Conservation (phyloP, 1,140 invertebrate species). For the Kradibia gibbosae region DNA sequence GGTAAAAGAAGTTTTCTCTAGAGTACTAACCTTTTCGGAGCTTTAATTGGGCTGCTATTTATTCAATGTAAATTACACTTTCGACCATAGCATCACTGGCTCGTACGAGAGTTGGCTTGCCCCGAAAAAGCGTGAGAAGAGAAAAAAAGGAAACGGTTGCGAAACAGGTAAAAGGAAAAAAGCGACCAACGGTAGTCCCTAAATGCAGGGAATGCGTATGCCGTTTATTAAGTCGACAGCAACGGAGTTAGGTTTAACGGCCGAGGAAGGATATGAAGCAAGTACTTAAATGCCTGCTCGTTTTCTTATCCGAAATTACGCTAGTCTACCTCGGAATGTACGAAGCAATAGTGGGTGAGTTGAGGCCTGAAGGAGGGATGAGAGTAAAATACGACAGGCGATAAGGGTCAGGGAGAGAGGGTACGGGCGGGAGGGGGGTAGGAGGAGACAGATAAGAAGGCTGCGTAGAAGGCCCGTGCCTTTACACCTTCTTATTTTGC, state of each 20-base stretch:
- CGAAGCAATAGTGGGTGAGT: too few species aligned
- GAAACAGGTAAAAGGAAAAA: slow-evolving; percentile 5
- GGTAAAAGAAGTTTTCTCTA: neutral
- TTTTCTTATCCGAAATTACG: slow-evolving; percentile 57
- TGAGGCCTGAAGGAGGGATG: too few species aligned
- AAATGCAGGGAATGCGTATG: slow-evolving; percentile 38
- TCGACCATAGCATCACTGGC: neutral
- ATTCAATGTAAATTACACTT: slow-evolving; percentile 48
- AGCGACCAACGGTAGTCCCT: neutral
- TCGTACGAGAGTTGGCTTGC: neutral
- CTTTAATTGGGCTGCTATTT: slow-evolving; percentile 42
- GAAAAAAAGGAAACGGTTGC: slow-evolving; percentile 21
- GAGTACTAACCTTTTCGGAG: slow-evolving; percentile 8
- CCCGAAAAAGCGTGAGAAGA: slow-evolving; percentile 3
- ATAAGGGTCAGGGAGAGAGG: too few species aligned
- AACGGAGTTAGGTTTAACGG: slow-evolving; percentile 5
- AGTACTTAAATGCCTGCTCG: slow-evolving; percentile 56
- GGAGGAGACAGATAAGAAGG: too few species aligned
- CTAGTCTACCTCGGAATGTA: neutral
- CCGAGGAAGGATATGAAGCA: slow-evolving; percentile 20
- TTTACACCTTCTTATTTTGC: neutral
- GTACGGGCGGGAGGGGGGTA: neutral
- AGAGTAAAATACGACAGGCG: too few species aligned
- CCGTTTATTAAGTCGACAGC: slow-evolving; percentile 55
- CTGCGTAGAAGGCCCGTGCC: too few species aligned